Evolutionary conservation across 2,113 vertebrate species (phyloP), one percentile per base, ranked within the genome.

Genomic region (Eudorcas thomsonii): DNA sequence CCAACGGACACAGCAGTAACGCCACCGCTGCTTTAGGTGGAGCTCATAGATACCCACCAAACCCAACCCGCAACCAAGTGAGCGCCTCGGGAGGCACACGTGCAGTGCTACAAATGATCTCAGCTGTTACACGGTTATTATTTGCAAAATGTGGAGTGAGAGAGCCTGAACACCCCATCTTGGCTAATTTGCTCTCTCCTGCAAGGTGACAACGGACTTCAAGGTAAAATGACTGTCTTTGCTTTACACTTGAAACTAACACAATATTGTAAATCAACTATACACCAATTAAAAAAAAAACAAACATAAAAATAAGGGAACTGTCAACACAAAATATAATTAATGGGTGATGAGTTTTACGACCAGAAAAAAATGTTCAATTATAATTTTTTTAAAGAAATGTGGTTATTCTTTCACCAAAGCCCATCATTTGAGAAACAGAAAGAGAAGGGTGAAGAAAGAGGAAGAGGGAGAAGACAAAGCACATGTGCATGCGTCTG

Each of bases 401-500:
- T 71, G 4, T 28, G 28, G 16, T 62, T 12, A 28, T 93, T 80
- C 39, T 57, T 85, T 94, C 5, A 54, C 39, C 4, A 87, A 11
- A 87, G 30, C 21, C 78, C n/a, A 48, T 21, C 26, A 88, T 59
- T 81, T 62, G 23, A 39, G 14, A 94, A 88, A 45, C 1, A 30
- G 30, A 92, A 25, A 88, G 43, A 7, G 33, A 52, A 9, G 84
- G 16, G 11, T 3, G 7, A 4, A 57, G n/a, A 9, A 13, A 83
- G 33, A 77, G 14, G 19, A 36, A 23, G 6, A 62, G 6, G 55
- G n/a, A 77, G 17, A 81, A 5, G 16, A 6, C 2, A 16, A 92
- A 3, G 4, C 2, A 11, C 4, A 0, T 13, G 12, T 36, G 0
- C 6, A 1, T 14, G 5, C 19, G 5, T 94, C 48, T 39, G 3